Evolutionary conservation across 2,797 vertebrate genomes (phyloP).

Genomic region (Tapirus indicus): DNA sequence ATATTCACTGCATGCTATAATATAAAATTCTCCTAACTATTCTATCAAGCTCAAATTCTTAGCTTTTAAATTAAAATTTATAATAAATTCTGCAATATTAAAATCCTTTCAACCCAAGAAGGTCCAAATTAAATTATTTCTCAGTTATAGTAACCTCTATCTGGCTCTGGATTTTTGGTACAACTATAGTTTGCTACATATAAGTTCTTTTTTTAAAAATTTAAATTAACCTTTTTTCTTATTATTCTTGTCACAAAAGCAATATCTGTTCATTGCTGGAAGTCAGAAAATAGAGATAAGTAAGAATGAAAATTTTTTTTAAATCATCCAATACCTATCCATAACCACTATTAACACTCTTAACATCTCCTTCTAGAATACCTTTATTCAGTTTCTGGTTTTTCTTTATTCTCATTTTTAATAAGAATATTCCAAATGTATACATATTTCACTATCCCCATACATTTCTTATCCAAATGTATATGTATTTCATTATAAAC

Average conservation of each 20-base stretch:
- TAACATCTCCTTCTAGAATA: neutral
- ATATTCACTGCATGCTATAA: neutral
- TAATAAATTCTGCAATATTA: neutral
- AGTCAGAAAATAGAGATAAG: conserved; percentile 12
- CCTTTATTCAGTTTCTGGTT: conserved; percentile 11
- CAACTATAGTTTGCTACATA: neutral
- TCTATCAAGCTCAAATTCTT: neutral
- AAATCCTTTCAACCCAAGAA: conserved; percentile 57
- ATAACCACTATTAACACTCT: neutral
- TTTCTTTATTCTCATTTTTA: conserved; percentile 33
- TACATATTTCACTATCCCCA: conserved; percentile 16
- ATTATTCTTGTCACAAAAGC: conserved; percentile 42
- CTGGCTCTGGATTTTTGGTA: neutral
- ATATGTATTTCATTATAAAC: conserved; percentile 11
- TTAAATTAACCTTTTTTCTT: conserved; percentile 12
- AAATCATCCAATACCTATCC: neutral
- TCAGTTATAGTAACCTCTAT: neutral
- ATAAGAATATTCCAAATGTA: conserved; percentile 14
- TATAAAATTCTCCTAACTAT: neutral
- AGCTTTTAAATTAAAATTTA: conserved; percentile 17
- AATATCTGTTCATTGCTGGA: conserved; percentile 2
- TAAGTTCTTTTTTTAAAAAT: neutral
- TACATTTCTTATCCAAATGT: neutral
- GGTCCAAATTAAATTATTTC: conserved; percentile 26
- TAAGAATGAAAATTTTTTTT: conserved; percentile 10